Evolutionary conservation across 2,888 invertebrate species (phyloP).

Genomic region (Tachina fera): DNA sequence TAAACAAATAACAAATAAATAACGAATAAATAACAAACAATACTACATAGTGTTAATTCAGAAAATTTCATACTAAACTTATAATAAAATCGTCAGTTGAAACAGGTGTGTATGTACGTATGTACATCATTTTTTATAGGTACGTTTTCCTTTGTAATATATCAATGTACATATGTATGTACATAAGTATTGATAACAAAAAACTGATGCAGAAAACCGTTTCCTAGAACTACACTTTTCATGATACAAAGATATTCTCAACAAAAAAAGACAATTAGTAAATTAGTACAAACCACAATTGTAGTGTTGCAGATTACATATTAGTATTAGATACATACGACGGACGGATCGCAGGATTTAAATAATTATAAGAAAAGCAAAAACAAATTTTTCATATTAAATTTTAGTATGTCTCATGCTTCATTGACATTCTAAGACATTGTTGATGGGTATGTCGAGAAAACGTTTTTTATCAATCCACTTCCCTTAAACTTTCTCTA

Average conservation of each 20-base stretch:
- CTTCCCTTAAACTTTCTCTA: neutral
- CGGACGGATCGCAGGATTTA: too few species aligned
- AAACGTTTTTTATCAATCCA: neutral
- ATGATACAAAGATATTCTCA: neutral
- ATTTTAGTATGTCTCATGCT: neutral
- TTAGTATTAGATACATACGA: too few species aligned
- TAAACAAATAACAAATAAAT: too few species aligned
- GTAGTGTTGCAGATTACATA: conserved; percentile 14
- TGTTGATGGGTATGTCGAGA: neutral
- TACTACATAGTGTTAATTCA: neutral
- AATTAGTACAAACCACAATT: conserved; percentile 52
- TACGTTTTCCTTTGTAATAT: too few species aligned
- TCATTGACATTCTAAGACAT: neutral
- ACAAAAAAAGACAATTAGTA: conserved; percentile 35
- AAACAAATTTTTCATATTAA: neutral
- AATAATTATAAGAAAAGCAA: too few species aligned
- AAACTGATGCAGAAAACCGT: neutral
- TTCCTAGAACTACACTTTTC: neutral
- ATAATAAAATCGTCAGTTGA: too few species aligned
- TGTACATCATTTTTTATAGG: too few species aligned
- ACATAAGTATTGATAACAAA: too few species aligned
- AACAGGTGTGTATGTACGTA: too few species aligned
- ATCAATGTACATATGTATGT: too few species aligned
- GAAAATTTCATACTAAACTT: too few species aligned
- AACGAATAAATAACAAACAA: neutral